Evolutionary conservation across 2,797 vertebrate species (phyloP), one percentile per base, ranked within the genome.

Genomic region (Melanotaenia boesemani): DNA sequence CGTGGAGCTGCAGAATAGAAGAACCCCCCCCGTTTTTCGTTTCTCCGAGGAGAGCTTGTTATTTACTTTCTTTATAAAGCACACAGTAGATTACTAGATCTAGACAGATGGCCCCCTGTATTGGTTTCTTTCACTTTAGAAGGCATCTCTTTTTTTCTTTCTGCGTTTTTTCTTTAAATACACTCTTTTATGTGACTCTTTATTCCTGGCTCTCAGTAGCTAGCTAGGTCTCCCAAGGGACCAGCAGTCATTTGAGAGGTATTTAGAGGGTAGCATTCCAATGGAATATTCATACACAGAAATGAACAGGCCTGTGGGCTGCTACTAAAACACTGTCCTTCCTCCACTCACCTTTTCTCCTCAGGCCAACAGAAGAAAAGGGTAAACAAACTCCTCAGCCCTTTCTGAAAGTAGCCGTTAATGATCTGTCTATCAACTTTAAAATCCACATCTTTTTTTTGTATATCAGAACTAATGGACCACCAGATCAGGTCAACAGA

Each of bases 1-100:
- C 87, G 96, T 95, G 96, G 91, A 87, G 85, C 90, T 91, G 63
- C 89, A 92, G 94, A 93, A 94, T 92, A 86, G 87, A 91, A 91
- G 82, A 85, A 24, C 57, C 39, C 81, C 88, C 91, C 85, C 92
- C 67, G 55, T 6, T 24, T 16, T 55, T 26, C 26, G 24, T 24
- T 15, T 28, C 24, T 55, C 54, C 13, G 54, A 91, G 90, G 75
- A 71, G 44, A 67, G 67, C 80, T 4, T 28, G 2, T n/a, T 28
- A 55, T 77, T 74, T 63, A 80, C 72, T 67, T 61, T 74, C 30
- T 67, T 50, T 65, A 37, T 28, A 6, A 50, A 28, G 34, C 24
- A 24, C 30, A 56, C 55, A 2, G 32, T 10, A 54, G 36, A 32
- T 30, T 24, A 61, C 24, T 6, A 18, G 24, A 30, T 13, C 20